These are phyloP conservation scores for Myrmecobius fasciatus DNA, from an alignment of 2,113 vertebrate genomes.

Conservation along the genomic window DNA sequence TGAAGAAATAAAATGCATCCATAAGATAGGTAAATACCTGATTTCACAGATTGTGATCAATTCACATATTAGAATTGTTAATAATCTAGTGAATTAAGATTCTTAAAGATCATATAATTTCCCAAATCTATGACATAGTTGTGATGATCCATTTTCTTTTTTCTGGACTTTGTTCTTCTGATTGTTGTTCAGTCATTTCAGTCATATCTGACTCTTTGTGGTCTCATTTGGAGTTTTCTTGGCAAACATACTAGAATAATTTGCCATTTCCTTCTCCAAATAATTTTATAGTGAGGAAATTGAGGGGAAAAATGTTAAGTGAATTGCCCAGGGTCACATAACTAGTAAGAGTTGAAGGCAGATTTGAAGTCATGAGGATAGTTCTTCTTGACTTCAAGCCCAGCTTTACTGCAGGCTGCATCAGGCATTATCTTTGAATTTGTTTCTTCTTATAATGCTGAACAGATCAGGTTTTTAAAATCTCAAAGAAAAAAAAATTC, in stretches of 20 bases:
- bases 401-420: not conserved
- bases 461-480: not conserved
- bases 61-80: not conserved
- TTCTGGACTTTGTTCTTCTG: not conserved
- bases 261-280: not conserved
- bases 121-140: not conserved
- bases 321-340: not conserved
- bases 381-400: not conserved
- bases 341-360: not conserved
- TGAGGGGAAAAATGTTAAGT: not conserved
- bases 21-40: not conserved
- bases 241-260: not conserved
- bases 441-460: not conserved
- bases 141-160: not conserved
- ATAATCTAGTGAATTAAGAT: not conserved
- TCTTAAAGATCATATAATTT: not conserved
- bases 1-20: too few relatives aligned
- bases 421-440: not conserved
- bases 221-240: not conserved
- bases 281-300: not conserved
- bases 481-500: not conserved
- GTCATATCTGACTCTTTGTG: not conserved
- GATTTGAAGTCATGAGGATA: not conserved
- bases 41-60: not conserved
- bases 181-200: not conserved